phyloP scores from a whole-genome alignment of 2,113 vertebrate species.

The Oplegnathus fasciatus region DNA sequence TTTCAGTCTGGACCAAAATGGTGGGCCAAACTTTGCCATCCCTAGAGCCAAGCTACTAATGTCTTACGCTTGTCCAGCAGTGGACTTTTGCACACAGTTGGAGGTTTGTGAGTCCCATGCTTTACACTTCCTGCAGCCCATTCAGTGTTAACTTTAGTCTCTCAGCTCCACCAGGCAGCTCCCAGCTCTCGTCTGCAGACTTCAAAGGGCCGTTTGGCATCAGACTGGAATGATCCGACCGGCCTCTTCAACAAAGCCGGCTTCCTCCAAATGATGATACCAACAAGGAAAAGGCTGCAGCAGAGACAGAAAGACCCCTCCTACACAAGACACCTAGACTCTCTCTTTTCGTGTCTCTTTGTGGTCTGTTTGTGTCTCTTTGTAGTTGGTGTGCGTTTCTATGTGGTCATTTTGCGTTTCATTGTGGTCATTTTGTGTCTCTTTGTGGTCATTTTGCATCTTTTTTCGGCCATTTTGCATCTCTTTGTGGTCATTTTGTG shows the following conservation, averaged over 20 bases:
- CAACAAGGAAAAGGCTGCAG: background rate
- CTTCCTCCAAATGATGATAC: slow-evolving; percentile 13
- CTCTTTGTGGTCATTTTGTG: background rate
- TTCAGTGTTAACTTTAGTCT: background rate
- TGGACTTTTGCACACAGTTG: slow-evolving; percentile 1
- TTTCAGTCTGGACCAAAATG: background rate
- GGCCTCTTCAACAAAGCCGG: background rate
- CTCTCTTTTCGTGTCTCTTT: background rate
- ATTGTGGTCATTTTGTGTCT: no score
- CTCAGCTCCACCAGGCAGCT: background rate
- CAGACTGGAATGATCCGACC: slow-evolving; percentile 49
- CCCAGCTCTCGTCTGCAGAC: slow-evolving; percentile 21
- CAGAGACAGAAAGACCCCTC: background rate
- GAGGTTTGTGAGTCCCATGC: slow-evolving; percentile 19
- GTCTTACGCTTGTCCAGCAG: background rate
- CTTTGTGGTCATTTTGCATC: no score
- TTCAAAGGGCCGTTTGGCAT: slow-evolving; percentile 48
- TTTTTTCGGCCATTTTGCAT: no score
- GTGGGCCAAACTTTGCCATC: background rate
- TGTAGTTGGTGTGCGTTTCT: no score
- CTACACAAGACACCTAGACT: no score
- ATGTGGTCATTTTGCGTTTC: no score
- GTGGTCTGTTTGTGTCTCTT: background rate
- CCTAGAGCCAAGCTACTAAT: background rate
- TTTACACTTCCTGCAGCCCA: slow-evolving; percentile 17